Conservation (phyloP, 2,113 vertebrate species). For the Microtus pennsylvanicus region DNA sequence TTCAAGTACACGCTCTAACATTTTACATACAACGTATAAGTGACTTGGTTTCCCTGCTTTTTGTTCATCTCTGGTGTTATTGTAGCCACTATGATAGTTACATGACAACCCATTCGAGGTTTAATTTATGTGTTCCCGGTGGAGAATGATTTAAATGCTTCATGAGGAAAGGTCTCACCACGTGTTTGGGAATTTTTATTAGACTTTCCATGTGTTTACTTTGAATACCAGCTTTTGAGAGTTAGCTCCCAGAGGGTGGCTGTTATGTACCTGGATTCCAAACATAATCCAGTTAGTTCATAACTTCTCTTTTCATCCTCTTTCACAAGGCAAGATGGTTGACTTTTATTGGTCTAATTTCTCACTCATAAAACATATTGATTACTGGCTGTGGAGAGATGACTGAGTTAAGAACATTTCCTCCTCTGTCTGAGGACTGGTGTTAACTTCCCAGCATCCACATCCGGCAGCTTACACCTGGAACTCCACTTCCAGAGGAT, state of each 20-base stretch:
- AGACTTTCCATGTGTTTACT: neutral
- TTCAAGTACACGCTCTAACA: neutral
- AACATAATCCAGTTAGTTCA: neutral
- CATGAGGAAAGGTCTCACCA: neutral
- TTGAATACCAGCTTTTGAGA: neutral
- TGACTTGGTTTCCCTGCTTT: neutral
- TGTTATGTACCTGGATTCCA: neutral
- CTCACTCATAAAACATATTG: neutral
- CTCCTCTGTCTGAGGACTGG: neutral
- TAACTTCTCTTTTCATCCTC: neutral
- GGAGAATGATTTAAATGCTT: neutral
- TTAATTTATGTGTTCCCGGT: neutral
- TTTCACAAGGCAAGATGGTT: neutral
- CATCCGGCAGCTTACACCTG: neutral
- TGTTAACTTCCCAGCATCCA: neutral
- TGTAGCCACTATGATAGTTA: neutral
- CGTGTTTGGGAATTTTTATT: neutral
- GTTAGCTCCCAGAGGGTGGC: neutral
- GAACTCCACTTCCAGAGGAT: neutral
- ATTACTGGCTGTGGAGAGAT: neutral
- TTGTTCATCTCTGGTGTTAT: neutral
- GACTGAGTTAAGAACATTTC: neutral
- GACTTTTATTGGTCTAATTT: neutral
- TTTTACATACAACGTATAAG: neutral
- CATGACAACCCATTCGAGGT: neutral